Evolutionary conservation across 2,888 invertebrate species (phyloP).

Genomic region (Dryadula phaetusa): DNA sequence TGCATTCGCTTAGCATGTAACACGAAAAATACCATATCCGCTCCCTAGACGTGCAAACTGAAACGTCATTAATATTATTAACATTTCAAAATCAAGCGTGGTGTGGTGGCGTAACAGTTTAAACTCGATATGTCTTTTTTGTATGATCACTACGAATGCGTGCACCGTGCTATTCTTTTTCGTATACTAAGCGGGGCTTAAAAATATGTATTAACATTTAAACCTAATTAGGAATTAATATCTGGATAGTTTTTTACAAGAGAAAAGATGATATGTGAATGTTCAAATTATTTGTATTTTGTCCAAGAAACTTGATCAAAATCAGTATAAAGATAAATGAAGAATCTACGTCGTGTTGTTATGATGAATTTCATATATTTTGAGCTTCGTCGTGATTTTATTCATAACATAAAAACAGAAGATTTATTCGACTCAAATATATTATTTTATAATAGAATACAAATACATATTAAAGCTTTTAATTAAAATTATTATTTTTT

Average conservation of each 20-base stretch:
- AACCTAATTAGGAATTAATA: no score
- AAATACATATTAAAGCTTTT: neutral
- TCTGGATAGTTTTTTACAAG: no score
- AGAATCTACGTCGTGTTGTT: neutral
- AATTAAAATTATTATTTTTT: neutral
- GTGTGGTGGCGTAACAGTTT: slow-evolving; percentile 31
- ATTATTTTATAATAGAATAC: neutral
- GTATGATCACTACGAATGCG: neutral
- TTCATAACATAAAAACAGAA: neutral
- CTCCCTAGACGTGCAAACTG: slow-evolving; percentile 63
- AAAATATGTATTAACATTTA: no score
- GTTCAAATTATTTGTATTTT: no score
- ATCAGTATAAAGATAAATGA: neutral
- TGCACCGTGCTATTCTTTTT: neutral
- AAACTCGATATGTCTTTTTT: neutral
- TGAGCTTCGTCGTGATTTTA: neutral
- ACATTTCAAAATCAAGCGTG: slow-evolving; percentile 64
- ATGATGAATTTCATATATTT: neutral
- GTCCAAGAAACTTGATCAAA: no score
- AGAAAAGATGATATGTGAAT: no score
- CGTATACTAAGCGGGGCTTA: no score
- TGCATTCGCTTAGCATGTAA: slow-evolving; percentile 59
- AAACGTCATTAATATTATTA: slow-evolving; percentile 76
- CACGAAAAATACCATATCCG: slow-evolving; percentile 52
- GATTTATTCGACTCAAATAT: neutral